phyloP scores from a whole-genome alignment of 1,140 invertebrate genomes.

The Drosophila varians region DNA sequence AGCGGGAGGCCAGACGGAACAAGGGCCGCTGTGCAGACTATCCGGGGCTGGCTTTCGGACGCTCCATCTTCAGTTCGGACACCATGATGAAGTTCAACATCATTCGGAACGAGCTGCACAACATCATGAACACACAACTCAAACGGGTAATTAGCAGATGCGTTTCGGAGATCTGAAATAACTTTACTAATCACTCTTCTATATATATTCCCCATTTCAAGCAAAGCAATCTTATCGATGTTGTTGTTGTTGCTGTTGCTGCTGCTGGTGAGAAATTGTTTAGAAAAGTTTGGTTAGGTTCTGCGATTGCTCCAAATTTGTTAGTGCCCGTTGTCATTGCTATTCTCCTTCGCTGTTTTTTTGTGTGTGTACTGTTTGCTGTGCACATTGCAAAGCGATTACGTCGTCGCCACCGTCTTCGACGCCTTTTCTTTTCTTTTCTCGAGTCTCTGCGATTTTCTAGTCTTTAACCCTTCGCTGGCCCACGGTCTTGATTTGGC shows the following conservation, averaged over 20 bases:
- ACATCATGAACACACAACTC: slow-evolving; percentile 97
- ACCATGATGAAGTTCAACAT: slow-evolving; percentile 99
- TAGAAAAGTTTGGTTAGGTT: slow-evolving; percentile 73
- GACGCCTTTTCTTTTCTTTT: slow-evolving; percentile 52
- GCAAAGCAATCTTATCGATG: slow-evolving; percentile 20
- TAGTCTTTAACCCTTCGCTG: slow-evolving; percentile 64
- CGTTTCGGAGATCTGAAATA: background rate
- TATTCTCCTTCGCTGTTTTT: slow-evolving; percentile 16
- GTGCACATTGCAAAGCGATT: slow-evolving; percentile 73
- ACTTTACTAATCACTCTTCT: slow-evolving; percentile 50
- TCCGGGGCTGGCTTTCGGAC: slow-evolving; percentile 94
- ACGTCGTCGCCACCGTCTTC: slow-evolving; percentile 65
- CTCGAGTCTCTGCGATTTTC: slow-evolving; percentile 52
- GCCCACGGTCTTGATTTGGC: slow-evolving; percentile 21
- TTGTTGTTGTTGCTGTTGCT: slow-evolving; percentile 13
- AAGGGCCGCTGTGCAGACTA: slow-evolving; percentile 93
- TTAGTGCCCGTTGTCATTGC: slow-evolving; percentile 2
- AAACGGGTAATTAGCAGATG: slow-evolving; percentile 91
- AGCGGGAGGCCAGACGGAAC: slow-evolving; percentile 90
- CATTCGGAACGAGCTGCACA: slow-evolving; percentile 98
- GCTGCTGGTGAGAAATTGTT: background rate
- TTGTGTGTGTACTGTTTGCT: slow-evolving; percentile 15
- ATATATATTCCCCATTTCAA: slow-evolving; percentile 39
- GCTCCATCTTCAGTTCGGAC: slow-evolving; percentile 97
- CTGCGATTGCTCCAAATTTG: slow-evolving; percentile 61